These are phyloP conservation scores for Conus betulinus DNA, from an alignment of 1,140 invertebrate species.

Conservation along the genomic window DNA sequence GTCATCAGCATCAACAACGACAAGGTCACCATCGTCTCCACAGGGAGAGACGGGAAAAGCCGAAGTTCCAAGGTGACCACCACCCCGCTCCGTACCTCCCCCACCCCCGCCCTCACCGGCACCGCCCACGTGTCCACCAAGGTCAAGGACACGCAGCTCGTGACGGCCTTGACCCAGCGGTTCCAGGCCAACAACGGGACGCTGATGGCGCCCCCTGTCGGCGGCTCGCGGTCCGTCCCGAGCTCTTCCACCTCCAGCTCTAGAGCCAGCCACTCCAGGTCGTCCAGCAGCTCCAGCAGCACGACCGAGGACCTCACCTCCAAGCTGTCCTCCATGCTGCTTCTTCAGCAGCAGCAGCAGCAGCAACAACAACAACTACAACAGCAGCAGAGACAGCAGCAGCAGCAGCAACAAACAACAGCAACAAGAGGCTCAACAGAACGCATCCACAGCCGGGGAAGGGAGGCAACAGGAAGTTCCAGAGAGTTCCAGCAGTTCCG, in stretches of 20 bases:
- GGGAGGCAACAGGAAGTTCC: background rate
- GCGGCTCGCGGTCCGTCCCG: background rate
- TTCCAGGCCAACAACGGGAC: conserved; percentile 7
- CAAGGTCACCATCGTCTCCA: conserved; percentile 39
- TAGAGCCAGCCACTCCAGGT: background rate
- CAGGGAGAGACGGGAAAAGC: conserved; percentile 8
- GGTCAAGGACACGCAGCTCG: conserved; percentile 9
- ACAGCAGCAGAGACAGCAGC: background rate
- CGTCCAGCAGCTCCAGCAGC: background rate
- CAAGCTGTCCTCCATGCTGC: background rate
- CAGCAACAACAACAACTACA: background rate
- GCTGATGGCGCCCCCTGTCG: too few species aligned
- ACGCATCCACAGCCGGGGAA: background rate
- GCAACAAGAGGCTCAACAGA: background rate
- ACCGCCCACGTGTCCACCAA: too few species aligned
- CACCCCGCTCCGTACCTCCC: conserved; percentile 9
- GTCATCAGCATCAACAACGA: conserved; percentile 42
- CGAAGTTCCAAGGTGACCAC: background rate
- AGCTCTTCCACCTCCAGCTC: background rate
- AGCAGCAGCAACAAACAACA: background rate
- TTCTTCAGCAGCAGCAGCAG: background rate
- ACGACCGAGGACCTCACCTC: background rate
- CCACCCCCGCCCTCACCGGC: background rate
- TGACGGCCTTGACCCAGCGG: conserved; percentile 16
- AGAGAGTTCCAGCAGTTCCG: background rate